phyloP scores from a whole-genome alignment of 1,140 invertebrate genomes.

The Adoxophyes honmai region DNA sequence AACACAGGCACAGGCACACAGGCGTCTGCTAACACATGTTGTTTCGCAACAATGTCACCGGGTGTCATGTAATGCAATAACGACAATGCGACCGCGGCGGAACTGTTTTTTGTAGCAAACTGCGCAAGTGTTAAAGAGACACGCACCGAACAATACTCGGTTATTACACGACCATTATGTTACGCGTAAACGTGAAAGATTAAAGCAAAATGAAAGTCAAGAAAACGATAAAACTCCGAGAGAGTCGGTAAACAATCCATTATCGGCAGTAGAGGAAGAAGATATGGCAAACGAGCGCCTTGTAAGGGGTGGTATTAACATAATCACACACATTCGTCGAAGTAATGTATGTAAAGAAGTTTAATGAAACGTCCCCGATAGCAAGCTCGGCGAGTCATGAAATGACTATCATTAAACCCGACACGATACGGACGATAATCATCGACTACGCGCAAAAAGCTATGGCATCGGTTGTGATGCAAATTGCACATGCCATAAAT shows the following conservation, averaged over 20 bases:
- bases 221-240: constrained; percentile 21
- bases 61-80: constrained; percentile 22
- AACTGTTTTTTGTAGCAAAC: constrained; percentile 7
- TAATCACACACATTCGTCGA: constrained; percentile 70
- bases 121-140: constrained; percentile 11
- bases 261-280: constrained; percentile 52
- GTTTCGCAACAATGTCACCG: constrained; percentile 28
- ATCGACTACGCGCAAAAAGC: constrained; percentile 66
- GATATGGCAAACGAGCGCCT: constrained; percentile 44
- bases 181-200: constrained; percentile 38
- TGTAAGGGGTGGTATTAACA: constrained; percentile 57
- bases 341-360: constrained; percentile 71
- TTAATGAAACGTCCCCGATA: constrained; percentile 71
- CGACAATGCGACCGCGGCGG: neutral
- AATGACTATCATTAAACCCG: constrained; percentile 73
- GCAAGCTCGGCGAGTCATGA: constrained; percentile 66
- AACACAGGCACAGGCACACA: constrained; percentile 16
- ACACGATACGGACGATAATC: constrained; percentile 74
- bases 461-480: constrained; percentile 63
- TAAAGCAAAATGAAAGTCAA: constrained; percentile 32
- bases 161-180: constrained; percentile 32
- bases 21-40: constrained; percentile 4
- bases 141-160: constrained; percentile 22
- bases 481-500: constrained; percentile 74
- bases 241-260: constrained; percentile 61